Conservation (phyloP, 2,888 invertebrate species). For the Diarsia rubi region DNA sequence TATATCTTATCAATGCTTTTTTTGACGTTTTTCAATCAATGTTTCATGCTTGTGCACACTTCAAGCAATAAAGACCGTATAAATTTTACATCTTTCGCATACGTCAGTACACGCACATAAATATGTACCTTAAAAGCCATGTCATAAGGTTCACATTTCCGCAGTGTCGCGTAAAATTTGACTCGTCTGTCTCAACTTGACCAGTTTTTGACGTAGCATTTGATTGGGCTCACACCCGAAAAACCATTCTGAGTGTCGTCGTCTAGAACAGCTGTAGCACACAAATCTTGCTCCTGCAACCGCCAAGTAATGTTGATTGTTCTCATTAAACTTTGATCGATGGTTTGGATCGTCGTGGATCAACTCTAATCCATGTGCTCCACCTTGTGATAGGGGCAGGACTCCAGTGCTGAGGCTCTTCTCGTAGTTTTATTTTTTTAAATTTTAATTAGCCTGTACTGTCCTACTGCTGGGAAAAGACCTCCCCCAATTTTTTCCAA, state of each 20-base stretch:
- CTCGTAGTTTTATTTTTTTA: too few species aligned
- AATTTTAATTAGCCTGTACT: too few species aligned
- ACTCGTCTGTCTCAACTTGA: not conserved
- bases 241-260: not conserved
- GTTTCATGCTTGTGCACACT: not conserved
- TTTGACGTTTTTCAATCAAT: slow-evolving; percentile 7
- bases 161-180: not conserved
- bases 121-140: not conserved
- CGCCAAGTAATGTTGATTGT: not conserved
- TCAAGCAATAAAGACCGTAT: not conserved
- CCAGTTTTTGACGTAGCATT: not conserved
- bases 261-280: not conserved
- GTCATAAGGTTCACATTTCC: not conserved
- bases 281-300: not conserved
- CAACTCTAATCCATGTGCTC: not conserved
- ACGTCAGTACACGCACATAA: not conserved
- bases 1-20: slow-evolving; percentile 14
- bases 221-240: not conserved
- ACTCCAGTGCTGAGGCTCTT: not conserved
- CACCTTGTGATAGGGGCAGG: not conserved
- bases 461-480: too few species aligned
- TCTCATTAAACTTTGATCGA: not conserved
- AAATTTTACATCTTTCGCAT: not conserved
- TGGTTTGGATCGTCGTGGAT: not conserved
- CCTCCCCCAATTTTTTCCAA: too few species aligned